Evolutionary conservation across 1,140 invertebrate species (phyloP).

Genomic region (Heliconius hewitsoni): DNA sequence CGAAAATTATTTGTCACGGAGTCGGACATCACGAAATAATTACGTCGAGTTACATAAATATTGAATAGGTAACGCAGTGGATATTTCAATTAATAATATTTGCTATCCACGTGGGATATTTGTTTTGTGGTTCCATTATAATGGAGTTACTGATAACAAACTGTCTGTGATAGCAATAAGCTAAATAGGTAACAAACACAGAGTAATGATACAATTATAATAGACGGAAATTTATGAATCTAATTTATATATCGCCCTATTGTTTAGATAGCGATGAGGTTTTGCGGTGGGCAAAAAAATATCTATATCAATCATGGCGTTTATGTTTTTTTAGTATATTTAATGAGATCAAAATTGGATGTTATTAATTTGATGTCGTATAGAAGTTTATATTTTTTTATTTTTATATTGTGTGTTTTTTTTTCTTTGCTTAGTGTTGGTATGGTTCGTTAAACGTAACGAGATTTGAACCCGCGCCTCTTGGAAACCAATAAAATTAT

Average conservation of each 20-base stretch:
- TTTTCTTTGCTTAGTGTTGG: too few relatives aligned
- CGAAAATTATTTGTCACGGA: constrained; percentile 52
- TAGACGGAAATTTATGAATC: constrained; percentile 38
- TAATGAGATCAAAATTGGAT: constrained; percentile 24
- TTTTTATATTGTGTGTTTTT: too few relatives aligned
- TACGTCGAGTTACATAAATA: constrained; percentile 52
- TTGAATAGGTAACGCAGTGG: constrained; percentile 52
- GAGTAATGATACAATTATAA: constrained; percentile 38
- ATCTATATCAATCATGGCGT: constrained; percentile 33
- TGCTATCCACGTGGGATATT: constrained; percentile 39
- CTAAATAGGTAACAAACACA: constrained; percentile 41
- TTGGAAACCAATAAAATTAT: neutral
- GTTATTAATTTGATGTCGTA: constrained; percentile 10
- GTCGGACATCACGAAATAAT: constrained; percentile 53
- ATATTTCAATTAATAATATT: constrained; percentile 56
- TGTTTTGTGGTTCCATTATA: constrained; percentile 43
- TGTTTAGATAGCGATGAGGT: constrained; percentile 38
- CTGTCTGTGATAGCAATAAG: constrained; percentile 42
- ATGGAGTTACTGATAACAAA: constrained; percentile 42
- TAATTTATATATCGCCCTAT: constrained; percentile 38
- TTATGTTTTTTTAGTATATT: constrained; percentile 36
- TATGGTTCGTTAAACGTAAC: too few relatives aligned
- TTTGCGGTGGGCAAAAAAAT: constrained; percentile 27
- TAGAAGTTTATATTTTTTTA: neutral
- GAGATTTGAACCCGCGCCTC: too few relatives aligned